phyloP scores from a whole-genome alignment of 2,797 vertebrate species.

The Apogon talboti region DNA sequence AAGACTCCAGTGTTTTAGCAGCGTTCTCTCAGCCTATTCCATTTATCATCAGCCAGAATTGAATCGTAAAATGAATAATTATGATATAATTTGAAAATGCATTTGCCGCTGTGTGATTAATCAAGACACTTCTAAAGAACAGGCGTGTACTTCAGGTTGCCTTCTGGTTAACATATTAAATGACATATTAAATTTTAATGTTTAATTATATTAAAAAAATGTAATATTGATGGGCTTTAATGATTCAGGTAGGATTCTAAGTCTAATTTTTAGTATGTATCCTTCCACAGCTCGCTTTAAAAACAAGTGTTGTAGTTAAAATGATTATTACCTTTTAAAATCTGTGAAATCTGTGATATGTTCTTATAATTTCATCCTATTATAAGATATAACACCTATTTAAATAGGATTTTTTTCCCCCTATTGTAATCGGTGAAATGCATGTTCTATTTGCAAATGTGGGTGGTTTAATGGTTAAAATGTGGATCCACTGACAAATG shows the following conservation, averaged over 20 bases:
- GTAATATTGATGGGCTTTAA: constrained; percentile 78
- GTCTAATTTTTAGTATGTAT: constrained; percentile 50
- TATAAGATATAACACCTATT: not conserved
- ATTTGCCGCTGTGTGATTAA: constrained; percentile 76
- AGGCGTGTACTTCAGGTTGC: constrained; percentile 47
- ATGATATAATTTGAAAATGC: constrained; percentile 69
- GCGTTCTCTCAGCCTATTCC: constrained; percentile 23
- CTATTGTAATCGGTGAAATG: not conserved
- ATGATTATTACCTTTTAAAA: constrained; percentile 5
- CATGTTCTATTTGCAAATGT: too few species aligned
- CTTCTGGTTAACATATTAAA: constrained; percentile 80
- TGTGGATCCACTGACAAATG: constrained; percentile 56
- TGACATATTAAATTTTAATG: constrained; percentile 80
- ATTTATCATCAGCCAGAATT: constrained; percentile 45
- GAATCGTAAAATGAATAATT: constrained; percentile 72
- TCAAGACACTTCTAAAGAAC: constrained; percentile 74
- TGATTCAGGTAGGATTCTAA: constrained; percentile 67
- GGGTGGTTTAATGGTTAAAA: constrained; percentile 34
- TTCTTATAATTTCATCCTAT: too few species aligned
- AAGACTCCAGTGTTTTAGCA: constrained; percentile 31
- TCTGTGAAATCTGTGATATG: not conserved
- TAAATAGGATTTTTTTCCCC: not conserved
- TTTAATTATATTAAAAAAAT: constrained; percentile 82
- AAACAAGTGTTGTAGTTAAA: constrained; percentile 37
- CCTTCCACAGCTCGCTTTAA: constrained; percentile 34